phyloP scores from a whole-genome alignment of 1,140 invertebrate genomes.

The Cataglyphis hispanica region DNA sequence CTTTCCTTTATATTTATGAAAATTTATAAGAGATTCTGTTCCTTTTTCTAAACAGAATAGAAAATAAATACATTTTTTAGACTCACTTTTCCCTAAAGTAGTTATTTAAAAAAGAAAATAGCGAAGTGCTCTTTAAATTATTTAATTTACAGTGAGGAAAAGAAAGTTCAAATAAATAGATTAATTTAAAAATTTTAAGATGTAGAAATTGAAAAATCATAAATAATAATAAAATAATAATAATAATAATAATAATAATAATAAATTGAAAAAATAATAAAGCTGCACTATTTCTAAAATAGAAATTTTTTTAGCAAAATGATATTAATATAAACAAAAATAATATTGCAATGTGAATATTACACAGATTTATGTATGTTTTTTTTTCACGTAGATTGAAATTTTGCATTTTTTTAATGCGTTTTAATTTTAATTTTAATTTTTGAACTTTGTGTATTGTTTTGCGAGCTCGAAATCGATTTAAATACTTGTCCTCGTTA shows the following conservation, averaged over 20 bases:
- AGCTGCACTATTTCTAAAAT: neutral
- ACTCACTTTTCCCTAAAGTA: neutral
- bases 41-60: neutral
- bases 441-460: conserved; percentile 9
- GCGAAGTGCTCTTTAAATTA: neutral
- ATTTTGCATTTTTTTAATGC: neutral
- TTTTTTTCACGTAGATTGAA: neutral
- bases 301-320: conserved; percentile 29
- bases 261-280: neutral
- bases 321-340: neutral
- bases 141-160: neutral
- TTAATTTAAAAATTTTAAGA: neutral
- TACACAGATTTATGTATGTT: neutral
- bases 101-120: neutral
- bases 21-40: neutral
- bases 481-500: neutral
- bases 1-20: neutral
- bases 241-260: too few species aligned
- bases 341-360: neutral
- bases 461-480: neutral
- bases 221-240: too few species aligned
- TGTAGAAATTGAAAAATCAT: neutral
- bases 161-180: neutral
- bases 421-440: conserved; percentile 18
- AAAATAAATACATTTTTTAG: neutral